phyloP scores from a whole-genome alignment of 2,888 invertebrate genomes.

The Amblyjoppa proteus region DNA sequence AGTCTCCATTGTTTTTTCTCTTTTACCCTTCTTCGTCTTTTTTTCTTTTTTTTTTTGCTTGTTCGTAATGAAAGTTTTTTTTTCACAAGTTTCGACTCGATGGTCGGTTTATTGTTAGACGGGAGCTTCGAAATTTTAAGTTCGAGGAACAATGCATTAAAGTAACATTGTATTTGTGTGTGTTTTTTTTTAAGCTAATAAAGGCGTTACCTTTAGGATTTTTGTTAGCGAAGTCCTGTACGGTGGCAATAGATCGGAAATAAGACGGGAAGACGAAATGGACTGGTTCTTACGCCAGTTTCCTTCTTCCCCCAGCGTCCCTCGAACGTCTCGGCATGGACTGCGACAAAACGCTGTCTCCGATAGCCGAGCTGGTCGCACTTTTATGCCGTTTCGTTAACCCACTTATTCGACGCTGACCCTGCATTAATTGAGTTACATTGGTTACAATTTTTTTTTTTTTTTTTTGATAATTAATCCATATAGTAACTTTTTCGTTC shows the following conservation, averaged over 20 bases:
- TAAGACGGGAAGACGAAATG: slow-evolving; percentile 1
- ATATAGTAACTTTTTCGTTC: not conserved
- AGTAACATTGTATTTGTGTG: not conserved
- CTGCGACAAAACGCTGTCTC: slow-evolving; percentile 17
- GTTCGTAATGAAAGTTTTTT: not conserved
- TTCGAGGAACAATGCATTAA: not conserved
- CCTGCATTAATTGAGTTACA: not conserved
- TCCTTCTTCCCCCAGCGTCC: slow-evolving; percentile 25
- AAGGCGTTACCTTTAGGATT: not conserved
- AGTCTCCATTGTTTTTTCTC: slow-evolving; percentile 57
- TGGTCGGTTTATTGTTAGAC: not conserved
- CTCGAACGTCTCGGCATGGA: slow-evolving; percentile 22
- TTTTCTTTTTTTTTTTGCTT: slow-evolving; percentile 29
- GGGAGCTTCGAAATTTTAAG: not conserved
- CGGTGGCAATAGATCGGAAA: not conserved
- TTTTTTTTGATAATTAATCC: not conserved
- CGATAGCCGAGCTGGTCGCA: slow-evolving; percentile 13
- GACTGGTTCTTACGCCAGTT: slow-evolving; percentile 46
- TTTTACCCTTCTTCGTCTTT: slow-evolving; percentile 24
- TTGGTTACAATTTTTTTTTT: not conserved
- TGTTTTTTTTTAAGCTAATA: not conserved
- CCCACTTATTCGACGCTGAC: not conserved
- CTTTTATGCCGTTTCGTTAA: slow-evolving; percentile 6
- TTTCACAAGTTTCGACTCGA: not conserved
- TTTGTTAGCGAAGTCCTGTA: slow-evolving; percentile 14